phyloP scores from a whole-genome alignment of 2,888 invertebrate genomes.

The Dicycla oo region DNA sequence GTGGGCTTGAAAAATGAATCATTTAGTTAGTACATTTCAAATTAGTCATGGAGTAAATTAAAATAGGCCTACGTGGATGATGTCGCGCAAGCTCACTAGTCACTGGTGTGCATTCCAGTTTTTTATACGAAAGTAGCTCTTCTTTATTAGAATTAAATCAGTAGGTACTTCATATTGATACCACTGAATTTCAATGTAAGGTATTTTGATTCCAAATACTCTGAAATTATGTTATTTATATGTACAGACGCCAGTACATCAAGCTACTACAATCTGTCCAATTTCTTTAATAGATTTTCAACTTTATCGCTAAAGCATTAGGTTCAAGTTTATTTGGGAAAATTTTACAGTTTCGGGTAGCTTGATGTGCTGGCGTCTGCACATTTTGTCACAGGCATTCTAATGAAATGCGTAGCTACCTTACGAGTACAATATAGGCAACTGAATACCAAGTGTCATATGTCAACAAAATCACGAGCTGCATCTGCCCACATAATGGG shows the following conservation, averaged over 20 bases:
- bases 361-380: too few relatives aligned
- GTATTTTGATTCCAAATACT: not conserved
- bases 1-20: too few relatives aligned
- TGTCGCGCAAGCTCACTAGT: not conserved
- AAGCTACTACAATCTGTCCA: too few relatives aligned
- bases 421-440: not conserved
- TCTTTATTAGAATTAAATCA: not conserved
- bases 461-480: conserved; percentile 20
- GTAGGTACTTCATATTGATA: not conserved
- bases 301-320: too few relatives aligned
- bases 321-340: too few relatives aligned
- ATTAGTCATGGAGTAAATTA: not conserved
- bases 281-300: too few relatives aligned
- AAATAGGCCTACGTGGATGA: not conserved
- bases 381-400: conserved; percentile 10
- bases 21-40: not conserved
- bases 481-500: conserved; percentile 16
- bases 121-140: not conserved
- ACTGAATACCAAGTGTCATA: conserved; percentile 34
- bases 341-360: too few relatives aligned
- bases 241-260: too few relatives aligned
- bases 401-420: conserved; percentile 13
- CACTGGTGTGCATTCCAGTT: not conserved
- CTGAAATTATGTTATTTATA: not conserved
- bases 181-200: not conserved